Evolutionary conservation across 1,140 invertebrate genomes (phyloP), one percentile per base, ranked within the genome.

Genomic region (Drosophila nigrodunni): DNA sequence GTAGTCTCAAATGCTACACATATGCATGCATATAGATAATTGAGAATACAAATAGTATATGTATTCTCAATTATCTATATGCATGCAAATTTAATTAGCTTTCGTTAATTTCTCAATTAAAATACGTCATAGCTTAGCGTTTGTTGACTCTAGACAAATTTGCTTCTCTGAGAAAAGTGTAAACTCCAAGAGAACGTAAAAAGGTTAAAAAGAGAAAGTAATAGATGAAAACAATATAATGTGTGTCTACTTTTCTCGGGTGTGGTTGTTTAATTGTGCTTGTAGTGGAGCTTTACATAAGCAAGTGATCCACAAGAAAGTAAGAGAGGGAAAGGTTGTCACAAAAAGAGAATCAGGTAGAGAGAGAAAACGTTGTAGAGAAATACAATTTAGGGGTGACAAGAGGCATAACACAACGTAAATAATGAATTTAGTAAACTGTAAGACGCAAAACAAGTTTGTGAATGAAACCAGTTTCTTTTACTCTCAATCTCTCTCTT

Each of bases 71-170:
- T 46, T 34, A 30, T 52, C 7, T 21, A 34, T 55, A 57, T 58
- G 49, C 46, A 58, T 50, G 43, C 18, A 13, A 11, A 5, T 30
- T 30, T 30, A 30, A 69, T 64, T 67, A 54, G 61, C 34, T 37
- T 65, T 34, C 62, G 55, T 34, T 68, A 57, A 44, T 30, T 77
- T 70, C 18, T 37, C 67, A 69, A 66, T 78, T 77, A 85, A 69
- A 55, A 78, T 44, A 61, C 80, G 65, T 77, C 83, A 77, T 82
- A 44, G 67, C 15, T 54, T 18, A 25, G 18, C 44, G 64, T 78
- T 87, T 86, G 79, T 82, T 82, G 78, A 82, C 58, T 57, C 75
- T 21, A 30, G 37, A 7, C 69, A 50, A 30, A 37, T 8, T 61
- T 11, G 9, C 44, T 30, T 11, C 13, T 13, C 49, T 25, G 13